These are phyloP conservation scores for Cryptocephalus moraei DNA, from an alignment of 2,888 invertebrate genomes.

Conservation along the genomic window DNA sequence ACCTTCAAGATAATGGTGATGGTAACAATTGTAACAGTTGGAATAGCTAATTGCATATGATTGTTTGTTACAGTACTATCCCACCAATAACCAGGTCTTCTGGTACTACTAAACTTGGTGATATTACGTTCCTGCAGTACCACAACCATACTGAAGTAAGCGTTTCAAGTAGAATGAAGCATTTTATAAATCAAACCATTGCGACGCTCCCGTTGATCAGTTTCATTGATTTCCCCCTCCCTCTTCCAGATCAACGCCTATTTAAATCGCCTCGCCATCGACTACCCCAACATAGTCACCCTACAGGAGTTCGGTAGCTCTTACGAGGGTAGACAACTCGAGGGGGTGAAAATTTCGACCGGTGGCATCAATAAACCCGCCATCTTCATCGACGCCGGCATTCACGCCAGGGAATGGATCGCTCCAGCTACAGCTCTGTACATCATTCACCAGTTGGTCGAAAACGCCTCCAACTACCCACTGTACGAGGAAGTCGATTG, in stretches of 20 bases:
- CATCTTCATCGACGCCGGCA: slow-evolving; percentile 50
- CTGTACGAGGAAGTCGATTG: slow-evolving; percentile 54
- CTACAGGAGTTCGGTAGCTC: slow-evolving; percentile 48
- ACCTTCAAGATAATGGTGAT: too few relatives aligned
- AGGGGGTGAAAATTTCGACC: slow-evolving; percentile 47
- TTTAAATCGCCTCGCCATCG: slow-evolving; percentile 36
- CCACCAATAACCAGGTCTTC: too few relatives aligned
- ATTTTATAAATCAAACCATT: too few relatives aligned
- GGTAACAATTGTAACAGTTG: too few relatives aligned
- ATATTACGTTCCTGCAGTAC: too few relatives aligned
- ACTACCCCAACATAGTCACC: slow-evolving; percentile 43
- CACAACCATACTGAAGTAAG: too few relatives aligned
- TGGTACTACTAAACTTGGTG: too few relatives aligned
- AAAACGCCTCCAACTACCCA: slow-evolving; percentile 44
- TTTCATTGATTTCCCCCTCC: too few relatives aligned
- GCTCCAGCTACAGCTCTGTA: slow-evolving; percentile 55
- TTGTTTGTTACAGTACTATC: too few relatives aligned
- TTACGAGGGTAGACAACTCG: slow-evolving; percentile 47
- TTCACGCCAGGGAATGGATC: slow-evolving; percentile 64
- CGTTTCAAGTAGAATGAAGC: too few relatives aligned
- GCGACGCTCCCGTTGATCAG: too few relatives aligned
- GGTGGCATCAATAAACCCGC: slow-evolving; percentile 41
- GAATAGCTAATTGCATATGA: too few relatives aligned
- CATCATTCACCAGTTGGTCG: slow-evolving; percentile 53
- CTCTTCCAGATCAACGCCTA: slow-evolving; percentile 31